phyloP scores from a whole-genome alignment of 2,888 invertebrate genomes.

The Drosophila mayaguana region DNA sequence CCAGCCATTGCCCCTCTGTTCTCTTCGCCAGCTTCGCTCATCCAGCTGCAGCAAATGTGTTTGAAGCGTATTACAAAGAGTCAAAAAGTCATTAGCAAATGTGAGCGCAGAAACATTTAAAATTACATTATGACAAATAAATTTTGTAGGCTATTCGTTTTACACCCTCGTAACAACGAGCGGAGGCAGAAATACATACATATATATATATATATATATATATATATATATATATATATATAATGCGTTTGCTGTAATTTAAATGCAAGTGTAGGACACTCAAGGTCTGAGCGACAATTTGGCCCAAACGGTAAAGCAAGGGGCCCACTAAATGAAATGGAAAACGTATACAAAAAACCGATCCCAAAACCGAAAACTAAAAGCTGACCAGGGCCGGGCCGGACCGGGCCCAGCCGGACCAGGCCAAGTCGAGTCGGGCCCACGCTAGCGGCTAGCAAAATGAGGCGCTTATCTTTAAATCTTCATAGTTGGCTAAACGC shows the following conservation, averaged over 20 bases:
- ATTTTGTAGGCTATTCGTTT: constrained; percentile 38
- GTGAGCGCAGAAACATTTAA: constrained; percentile 60
- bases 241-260: constrained; percentile 54
- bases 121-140: constrained; percentile 66
- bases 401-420: constrained; percentile 1
- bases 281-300: constrained; percentile 78
- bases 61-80: constrained; percentile 26
- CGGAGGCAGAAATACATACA: neutral
- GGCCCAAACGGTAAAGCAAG: constrained; percentile 44
- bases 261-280: constrained; percentile 59
- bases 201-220: constrained; percentile 12
- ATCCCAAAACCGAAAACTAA: constrained; percentile 1
- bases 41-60: constrained; percentile 38
- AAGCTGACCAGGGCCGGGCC: constrained; percentile 40
- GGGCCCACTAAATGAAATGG: constrained; percentile 69
- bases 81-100: constrained; percentile 47
- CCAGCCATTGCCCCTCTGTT: neutral
- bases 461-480: constrained; percentile 85
- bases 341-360: constrained; percentile 58
- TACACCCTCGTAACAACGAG: constrained; percentile 53
- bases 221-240: constrained; percentile 12
- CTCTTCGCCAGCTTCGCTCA: neutral
- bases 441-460: constrained; percentile 71
- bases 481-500: constrained; percentile 85
- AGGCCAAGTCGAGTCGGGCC: constrained; percentile 13